Evolutionary conservation across 37 sponge, comb jelly and placozoan genomes (phyloP), one percentile per base, ranked within the genome.

Genomic region (Haliclona indistincta): DNA sequence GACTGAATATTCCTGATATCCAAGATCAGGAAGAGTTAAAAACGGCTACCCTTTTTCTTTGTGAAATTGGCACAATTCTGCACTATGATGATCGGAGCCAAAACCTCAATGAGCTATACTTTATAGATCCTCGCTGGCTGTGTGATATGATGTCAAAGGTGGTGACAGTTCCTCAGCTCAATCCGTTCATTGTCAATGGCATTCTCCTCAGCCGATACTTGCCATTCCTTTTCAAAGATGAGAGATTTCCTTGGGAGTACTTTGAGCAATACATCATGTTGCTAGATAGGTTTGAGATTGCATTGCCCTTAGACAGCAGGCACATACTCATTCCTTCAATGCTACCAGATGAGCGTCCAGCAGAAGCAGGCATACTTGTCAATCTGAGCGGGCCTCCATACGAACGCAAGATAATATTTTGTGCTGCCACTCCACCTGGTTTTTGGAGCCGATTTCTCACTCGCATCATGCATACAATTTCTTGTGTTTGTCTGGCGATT

Each of bases 381-480:
- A 1, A 22, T 13, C n/a, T 38, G 43, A 73, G 65, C 63, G 25
- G 51, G 2, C 62, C 41, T 5, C 55, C 17, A 36, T 49, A 75
- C 62, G 40, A 38, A 32, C 76, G 87, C n/a, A 67, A 42, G 39
- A 86, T 86, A 7, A 43, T 32, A 23, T 86, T 86, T 36, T 17
- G 22, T n/a, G 8, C 74, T 7, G 33, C 2, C 17, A 83, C 82
- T 3, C 85, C 85, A 34, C 81, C 81, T 20, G 93, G 88, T 10
- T 83, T 88, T 35, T 93, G 88, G 85, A 84, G 85, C 53, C 67
- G 93, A 25, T 64, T 88, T n/a, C 43, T 93, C 1, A 73, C 88
- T 0, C 71, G 88, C 29, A 68, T 88, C 10, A 76, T 93, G 53
- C 74, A 84, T 38, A 28, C 63, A 3, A 20, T 86, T 43, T 36